Conservation (phyloP, 2,888 invertebrate species). For the Leucoptera coffeella region DNA sequence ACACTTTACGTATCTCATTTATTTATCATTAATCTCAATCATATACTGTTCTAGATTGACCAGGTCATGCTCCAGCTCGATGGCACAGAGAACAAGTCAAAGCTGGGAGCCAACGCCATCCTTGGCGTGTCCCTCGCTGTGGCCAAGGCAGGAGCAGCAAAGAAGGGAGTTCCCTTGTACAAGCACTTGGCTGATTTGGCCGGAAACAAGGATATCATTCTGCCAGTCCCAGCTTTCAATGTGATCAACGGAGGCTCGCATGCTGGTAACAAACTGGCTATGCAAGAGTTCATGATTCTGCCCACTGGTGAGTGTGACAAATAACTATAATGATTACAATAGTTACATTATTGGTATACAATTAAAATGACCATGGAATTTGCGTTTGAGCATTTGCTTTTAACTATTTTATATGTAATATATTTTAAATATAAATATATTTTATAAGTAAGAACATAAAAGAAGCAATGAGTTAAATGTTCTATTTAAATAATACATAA, state of each 20-base stretch:
- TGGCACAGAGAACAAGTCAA: constrained; percentile 92
- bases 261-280: constrained; percentile 95
- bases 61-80: constrained; percentile 82
- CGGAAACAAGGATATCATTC: constrained; percentile 80
- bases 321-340: too few species aligned
- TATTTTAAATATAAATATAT: too few species aligned
- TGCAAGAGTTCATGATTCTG: constrained; percentile 97
- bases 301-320: constrained; percentile 78
- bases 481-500: too few species aligned
- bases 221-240: constrained; percentile 97
- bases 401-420: too few species aligned
- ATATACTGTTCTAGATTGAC: constrained; percentile 69
- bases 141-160: constrained; percentile 95
- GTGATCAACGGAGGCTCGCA: constrained; percentile 99
- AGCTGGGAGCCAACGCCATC: constrained; percentile 94
- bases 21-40: too few species aligned
- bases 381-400: too few species aligned
- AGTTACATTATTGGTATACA: neutral
- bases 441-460: too few species aligned
- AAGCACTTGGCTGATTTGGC: constrained; percentile 94
- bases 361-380: neutral
- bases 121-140: constrained; percentile 93
- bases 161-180: constrained; percentile 81
- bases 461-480: too few species aligned
- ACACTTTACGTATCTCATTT: too few species aligned